Base-by-base conservation (phyloP, 2,888 invertebrate species). In the Dichetophora obliterata region DNA sequence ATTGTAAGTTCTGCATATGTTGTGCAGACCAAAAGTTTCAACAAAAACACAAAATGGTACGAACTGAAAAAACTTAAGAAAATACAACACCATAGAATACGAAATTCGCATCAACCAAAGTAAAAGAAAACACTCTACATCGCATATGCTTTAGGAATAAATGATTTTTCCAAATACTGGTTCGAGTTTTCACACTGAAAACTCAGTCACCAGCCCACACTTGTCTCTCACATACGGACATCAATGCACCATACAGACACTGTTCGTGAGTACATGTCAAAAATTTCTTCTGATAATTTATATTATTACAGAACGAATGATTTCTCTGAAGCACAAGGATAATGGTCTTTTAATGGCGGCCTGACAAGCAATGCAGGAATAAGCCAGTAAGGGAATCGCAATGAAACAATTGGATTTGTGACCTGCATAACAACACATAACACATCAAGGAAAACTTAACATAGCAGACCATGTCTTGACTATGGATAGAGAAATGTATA, bases 401-500 rank as follows among this genome's bases (percentile, higher is more conserved):
- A 31, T 65, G 63, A 65, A 65, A 31, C 31, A 65, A n/a, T 65
- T 65, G 63, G 63, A 65, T 50, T 50, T 68, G 68, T 68, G 68
- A 27, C 50, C 27, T 48, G 68, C 66, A 66, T 66, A 66, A 48
- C 59, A 59, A 59, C 27, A 59, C 2, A 59, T 6, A 2, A 14
- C 11, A 14, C 43, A 43, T 43, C 11, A 43, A 43, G 43, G 1
- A 43, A 43, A 43, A 14, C 11, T 11, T 43, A 11, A 3, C 43
- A 43, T 11, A 14, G 14, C 11, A 43, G 14, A 3, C 1, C 43
- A 43, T 43, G 43, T 11, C 43, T 11, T 43, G 43, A 14, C 43
- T 43, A 14, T 3, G 6, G 11, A 43, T 43, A 1, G 1, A 14
- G 6, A 11, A 43, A 43, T 43, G 11, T 14, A 2, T 43, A 11